Percentiles rank a stretch among this genome's conserved stretches.
Conservation (phyloP, 1,140 invertebrate species). For the Cheumatopsyche charites region DNA sequence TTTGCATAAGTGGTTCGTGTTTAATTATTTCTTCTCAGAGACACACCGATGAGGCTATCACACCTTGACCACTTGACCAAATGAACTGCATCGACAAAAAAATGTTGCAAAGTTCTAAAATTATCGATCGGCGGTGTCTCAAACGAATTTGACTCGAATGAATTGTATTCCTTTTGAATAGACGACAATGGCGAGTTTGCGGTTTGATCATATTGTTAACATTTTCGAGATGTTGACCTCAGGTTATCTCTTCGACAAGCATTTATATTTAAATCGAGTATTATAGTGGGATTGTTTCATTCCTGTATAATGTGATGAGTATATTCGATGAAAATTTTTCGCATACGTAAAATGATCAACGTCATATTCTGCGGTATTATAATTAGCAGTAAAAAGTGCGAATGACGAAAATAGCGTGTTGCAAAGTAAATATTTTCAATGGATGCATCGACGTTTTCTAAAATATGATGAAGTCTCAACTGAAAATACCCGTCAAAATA, state of each 20-base stretch:
- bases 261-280: slow-evolving; percentile 4
- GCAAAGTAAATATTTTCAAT: too few species aligned
- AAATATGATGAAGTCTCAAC: too few species aligned
- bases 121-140: too few species aligned
- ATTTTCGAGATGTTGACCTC: background rate
- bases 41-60: background rate
- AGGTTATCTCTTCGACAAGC: slow-evolving; percentile 4
- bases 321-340: background rate
- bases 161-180: too few species aligned
- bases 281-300: background rate
- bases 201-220: slow-evolving; percentile 1
- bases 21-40: slow-evolving; percentile 34
- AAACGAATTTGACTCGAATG: too few species aligned
- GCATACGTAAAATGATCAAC: too few species aligned
- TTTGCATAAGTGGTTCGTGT: slow-evolving; percentile 33
- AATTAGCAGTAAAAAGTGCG: too few species aligned
- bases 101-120: too few species aligned
- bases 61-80: slow-evolving; percentile 27
- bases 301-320: background rate
- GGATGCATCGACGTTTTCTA: too few species aligned
- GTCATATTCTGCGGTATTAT: too few species aligned
- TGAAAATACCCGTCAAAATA: too few species aligned
- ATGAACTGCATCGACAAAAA: background rate
- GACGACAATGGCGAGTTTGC: slow-evolving; percentile 9
- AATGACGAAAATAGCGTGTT: too few species aligned